Evolutionary conservation across 2,113 vertebrate species (phyloP), one percentile per base, ranked within the genome.

Genomic region (Grammomys surdaster): DNA sequence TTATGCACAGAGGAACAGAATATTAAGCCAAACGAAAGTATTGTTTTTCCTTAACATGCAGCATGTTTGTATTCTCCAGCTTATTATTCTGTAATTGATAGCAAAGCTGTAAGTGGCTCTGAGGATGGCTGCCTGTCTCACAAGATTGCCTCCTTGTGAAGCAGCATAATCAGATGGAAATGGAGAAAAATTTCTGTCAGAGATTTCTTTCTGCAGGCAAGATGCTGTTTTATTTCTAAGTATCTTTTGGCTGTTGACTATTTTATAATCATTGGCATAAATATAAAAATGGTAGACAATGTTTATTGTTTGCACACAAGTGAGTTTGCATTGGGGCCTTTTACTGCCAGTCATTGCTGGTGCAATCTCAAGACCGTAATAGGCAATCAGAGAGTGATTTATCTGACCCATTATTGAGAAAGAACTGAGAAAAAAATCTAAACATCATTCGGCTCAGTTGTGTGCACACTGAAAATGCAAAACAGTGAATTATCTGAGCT

Each of bases 351-450:
- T 95, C 95, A 82, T 92, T 96, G 67, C 40, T 90, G 26, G 1
- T 33, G 91, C 95, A 96, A 96, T 98, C 93, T 96, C 93, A 70
- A 89, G 95, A 82, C 91, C 0, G 69, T 75, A 95, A 97, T 72
- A 97, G 90, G 97, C 97, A 97, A 96, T 95, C 97, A 97, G 97
- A 90, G 5, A 86, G 93, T 97, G 97, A 98, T 97, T 97, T 97
- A 97, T 97, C 95, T 93, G 96, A 95, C 94, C 97, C 94, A 95
- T 97, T 96, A 97, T 89, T 80, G 81, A 89, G 92, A 93, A 95
- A 95, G 85, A 97, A 98, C 85, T 17, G 67, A 94, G 96, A 95
- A 95, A 95, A 58, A 60, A 63, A 97, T 78, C 86, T 95, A 90
- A 95, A 51, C 88, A 96, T 93, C 82, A 91, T 96, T 95, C 78